Evolutionary conservation across 2,113 vertebrate species (phyloP).

Genomic region (Arenaria interpres): DNA sequence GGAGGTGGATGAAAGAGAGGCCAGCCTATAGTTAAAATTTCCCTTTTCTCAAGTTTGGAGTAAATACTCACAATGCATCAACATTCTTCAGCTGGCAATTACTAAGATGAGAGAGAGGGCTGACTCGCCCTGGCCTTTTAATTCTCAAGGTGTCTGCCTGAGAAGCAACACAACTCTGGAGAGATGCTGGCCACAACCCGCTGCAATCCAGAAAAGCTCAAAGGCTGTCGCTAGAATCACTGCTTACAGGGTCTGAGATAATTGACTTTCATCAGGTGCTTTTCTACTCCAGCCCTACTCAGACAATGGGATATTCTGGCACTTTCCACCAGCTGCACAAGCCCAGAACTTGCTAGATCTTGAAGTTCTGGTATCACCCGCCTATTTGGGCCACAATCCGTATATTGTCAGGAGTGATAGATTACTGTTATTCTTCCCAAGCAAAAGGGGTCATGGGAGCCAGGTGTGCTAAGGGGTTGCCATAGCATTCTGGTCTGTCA

Average conservation of each 20-base stretch:
- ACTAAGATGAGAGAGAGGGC: neutral
- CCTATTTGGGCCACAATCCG: neutral
- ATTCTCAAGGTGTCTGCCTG: neutral
- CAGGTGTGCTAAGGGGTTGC: neutral
- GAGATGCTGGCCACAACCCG: neutral
- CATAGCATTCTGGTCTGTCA: neutral
- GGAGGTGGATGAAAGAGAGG: neutral
- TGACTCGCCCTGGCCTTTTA: neutral
- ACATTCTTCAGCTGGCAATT: neutral
- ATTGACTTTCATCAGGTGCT: neutral
- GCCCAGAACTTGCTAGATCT: neutral
- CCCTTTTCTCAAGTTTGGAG: neutral
- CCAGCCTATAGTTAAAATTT: neutral
- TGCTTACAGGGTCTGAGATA: neutral
- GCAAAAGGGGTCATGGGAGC: neutral
- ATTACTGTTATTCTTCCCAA: neutral
- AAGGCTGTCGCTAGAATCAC: neutral
- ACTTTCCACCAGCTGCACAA: neutral
- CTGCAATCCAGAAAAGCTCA: neutral
- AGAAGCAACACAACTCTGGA: neutral
- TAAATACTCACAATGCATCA: neutral
- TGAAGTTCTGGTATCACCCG: neutral
- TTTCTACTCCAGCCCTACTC: neutral
- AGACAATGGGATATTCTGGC: neutral
- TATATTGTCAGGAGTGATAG: neutral